Conservation (phyloP, 2,113 vertebrate species). For the Mormyrus iriodes region DNA sequence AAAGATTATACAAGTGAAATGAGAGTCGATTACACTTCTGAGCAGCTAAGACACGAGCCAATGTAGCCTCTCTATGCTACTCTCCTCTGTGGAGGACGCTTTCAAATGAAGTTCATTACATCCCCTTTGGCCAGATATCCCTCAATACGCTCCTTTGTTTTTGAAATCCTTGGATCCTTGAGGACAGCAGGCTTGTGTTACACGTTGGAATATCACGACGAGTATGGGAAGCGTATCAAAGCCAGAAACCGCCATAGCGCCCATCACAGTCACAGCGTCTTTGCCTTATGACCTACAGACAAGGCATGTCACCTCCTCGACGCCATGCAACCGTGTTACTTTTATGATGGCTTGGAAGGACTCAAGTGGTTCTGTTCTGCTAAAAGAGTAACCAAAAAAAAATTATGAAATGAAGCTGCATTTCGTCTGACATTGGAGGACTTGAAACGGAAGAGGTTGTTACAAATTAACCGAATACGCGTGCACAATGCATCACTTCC, state of each 20-base stretch:
- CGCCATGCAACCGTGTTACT: background rate
- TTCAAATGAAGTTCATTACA: conserved; percentile 62
- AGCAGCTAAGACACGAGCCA: conserved; percentile 5
- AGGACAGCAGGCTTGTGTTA: conserved; percentile 58
- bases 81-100: conserved; percentile 55
- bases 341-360: background rate
- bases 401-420: background rate
- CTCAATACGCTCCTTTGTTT: conserved; percentile 61
- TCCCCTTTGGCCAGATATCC: conserved; percentile 46
- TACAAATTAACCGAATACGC: background rate
- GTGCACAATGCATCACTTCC: background rate
- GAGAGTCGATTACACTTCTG: background rate
- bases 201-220: conserved; percentile 56
- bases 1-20: conserved; percentile 23
- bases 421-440: background rate
- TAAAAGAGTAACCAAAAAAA: background rate
- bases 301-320: conserved; percentile 42
- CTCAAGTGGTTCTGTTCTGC: background rate
- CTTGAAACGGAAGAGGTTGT: background rate
- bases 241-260: conserved; percentile 52
- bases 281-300: conserved; percentile 53
- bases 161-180: conserved; percentile 57
- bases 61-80: conserved; percentile 26
- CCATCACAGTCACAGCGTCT: conserved; percentile 48
- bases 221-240: conserved; percentile 61